phyloP scores from a whole-genome alignment of 2,113 vertebrate genomes.

The Salvator merianae region DNA sequence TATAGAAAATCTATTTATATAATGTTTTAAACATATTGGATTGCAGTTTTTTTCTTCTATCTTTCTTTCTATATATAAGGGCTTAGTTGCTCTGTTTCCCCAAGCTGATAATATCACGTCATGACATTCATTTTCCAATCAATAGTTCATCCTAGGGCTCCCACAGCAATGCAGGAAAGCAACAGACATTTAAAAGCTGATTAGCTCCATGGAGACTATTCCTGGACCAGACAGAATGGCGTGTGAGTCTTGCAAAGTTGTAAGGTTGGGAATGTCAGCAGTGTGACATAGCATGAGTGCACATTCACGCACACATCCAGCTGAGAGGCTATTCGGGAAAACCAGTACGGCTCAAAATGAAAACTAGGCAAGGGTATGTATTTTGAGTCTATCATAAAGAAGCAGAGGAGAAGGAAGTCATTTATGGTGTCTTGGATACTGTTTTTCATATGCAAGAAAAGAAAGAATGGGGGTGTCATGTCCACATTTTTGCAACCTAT shows the following conservation, averaged over 20 bases:
- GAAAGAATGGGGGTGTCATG: background rate
- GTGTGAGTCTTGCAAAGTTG: constrained; percentile 53
- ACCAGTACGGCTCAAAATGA: background rate
- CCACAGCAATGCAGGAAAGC: constrained; percentile 8
- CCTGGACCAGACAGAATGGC: constrained; percentile 50
- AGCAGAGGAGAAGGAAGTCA: background rate
- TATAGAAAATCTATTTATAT: constrained; percentile 31
- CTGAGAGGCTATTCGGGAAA: constrained; percentile 15
- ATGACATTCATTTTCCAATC: constrained; percentile 47
- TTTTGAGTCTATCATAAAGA: background rate
- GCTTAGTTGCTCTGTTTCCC: constrained; percentile 18
- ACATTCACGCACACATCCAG: background rate
- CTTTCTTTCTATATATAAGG: constrained; percentile 7
- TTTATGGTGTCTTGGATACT: background rate
- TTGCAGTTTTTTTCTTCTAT: constrained; percentile 12
- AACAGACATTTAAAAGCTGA: constrained; percentile 46
- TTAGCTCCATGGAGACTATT: constrained; percentile 66
- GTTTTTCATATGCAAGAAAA: background rate
- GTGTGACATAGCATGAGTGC: constrained; percentile 39
- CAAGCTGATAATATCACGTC: constrained; percentile 20
- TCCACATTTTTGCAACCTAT: background rate
- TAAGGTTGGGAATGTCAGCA: constrained; percentile 16
- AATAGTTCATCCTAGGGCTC: constrained; percentile 43
- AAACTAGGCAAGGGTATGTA: background rate
- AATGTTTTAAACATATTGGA: background rate